A percentile compares a stretch with the other conserved stretches of the same genome.
Conservation (phyloP, 92 coral and sea anemone genomes). For the Pocillopora meandrina region DNA sequence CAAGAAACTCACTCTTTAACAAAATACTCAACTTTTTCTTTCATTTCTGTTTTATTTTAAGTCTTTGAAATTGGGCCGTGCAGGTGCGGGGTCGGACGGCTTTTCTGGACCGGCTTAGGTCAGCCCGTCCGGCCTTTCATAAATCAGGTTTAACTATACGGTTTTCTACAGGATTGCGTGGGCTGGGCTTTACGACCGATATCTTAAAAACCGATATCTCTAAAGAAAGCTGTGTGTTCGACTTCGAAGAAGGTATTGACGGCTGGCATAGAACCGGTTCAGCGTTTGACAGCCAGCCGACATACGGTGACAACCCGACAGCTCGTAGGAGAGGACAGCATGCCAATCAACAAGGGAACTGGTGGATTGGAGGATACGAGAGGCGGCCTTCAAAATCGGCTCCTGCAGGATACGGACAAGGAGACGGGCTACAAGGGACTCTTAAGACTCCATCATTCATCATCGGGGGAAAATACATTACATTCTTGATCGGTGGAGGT, state of each 20-base stretch:
- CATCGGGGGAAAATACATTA: neutral
- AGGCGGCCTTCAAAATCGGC: neutral
- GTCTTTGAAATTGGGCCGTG: too few species aligned
- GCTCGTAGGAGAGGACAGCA: conserved; percentile 12
- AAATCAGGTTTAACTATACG: too few species aligned
- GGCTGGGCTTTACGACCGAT: too few species aligned
- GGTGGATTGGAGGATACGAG: conserved; percentile 10
- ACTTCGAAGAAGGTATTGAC: neutral
- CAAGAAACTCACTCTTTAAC: too few species aligned
- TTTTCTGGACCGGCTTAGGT: too few species aligned
- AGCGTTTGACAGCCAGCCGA: conserved; percentile 1
- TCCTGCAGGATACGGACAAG: neutral
- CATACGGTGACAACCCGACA: conserved; percentile 14
- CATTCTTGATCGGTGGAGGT: conserved; percentile 6
- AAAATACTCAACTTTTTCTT: too few species aligned
- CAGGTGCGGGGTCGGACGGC: too few species aligned
- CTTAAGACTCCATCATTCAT: neutral
- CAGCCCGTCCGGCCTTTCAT: too few species aligned
- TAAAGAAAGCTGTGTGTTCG: neutral
- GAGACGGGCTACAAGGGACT: neutral
- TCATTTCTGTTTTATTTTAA: too few species aligned
- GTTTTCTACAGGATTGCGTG: too few species aligned
- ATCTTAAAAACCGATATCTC: too few species aligned
- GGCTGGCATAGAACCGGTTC: neutral
- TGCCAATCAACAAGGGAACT: conserved; percentile 5